Base-by-base conservation (phyloP, 1,140 invertebrate species). In the Liolophura sinensis region DNA sequence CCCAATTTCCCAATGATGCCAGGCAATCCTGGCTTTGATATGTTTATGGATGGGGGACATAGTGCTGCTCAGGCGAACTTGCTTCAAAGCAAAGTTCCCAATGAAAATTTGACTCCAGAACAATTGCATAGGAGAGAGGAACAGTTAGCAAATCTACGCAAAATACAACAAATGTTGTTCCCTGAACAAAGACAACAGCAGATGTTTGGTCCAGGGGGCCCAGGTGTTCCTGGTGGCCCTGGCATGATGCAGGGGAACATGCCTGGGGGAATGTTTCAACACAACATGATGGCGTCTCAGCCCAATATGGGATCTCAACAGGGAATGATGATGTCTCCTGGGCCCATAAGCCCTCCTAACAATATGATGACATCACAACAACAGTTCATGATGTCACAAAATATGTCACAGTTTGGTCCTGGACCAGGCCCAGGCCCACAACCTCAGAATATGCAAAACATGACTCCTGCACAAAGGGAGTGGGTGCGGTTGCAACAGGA, bases 71-170 rank as follows among this genome's bases (percentile, higher is more conserved):
- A 78, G 69, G 58, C 62, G 57, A 78, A 79, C 67, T 66, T 82
- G 54, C 76, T 75, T 47, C 78, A 81, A 58, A 81, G 73, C 58
- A 82, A 82, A 74, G 81, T 84, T 75, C 95, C 95, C 67, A 94
- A 98, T 87, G 95, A 97, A 87, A 96, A 97, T 85, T 87, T 98
- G 70, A 99, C 96, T 62, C 95, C 95, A 27, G 93, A 97, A 84
- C 96, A 99, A 83, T 88, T 94, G 60, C 93, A 96, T 64, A 93
- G 96, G 77, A 87, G 96, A 62, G 94, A 96, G 84, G 93, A 95
- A 80, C 92, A 96, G 74, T 86, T 98, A 27, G 95, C 94, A 7
- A 94, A 91, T 50, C 88, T 98, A 67, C 88, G 92, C 60, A 95
- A 96, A 87, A 94, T 98, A 89, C 92, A 96, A 73, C 91, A 94